A percentile compares a stretch with the other conserved stretches of the same genome.
phyloP scores from a whole-genome alignment of 2,888 invertebrate genomes.

The Pseudococcus jackbeardsleyi region DNA sequence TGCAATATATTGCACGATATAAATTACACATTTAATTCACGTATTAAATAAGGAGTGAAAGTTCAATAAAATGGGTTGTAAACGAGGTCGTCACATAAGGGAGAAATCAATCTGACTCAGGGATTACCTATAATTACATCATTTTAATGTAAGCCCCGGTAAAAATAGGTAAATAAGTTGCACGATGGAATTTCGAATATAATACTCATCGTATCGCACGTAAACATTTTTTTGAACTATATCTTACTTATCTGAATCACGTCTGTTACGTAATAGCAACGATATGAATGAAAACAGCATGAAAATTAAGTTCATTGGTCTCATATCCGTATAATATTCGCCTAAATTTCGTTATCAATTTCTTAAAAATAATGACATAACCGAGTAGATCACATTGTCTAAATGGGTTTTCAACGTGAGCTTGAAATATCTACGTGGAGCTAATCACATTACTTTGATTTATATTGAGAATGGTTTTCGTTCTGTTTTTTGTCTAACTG shows the following conservation, averaged over 20 bases:
- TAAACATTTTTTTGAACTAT: background rate
- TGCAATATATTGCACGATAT: background rate
- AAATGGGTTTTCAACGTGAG: background rate
- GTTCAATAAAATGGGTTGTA: background rate
- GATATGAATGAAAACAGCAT: background rate
- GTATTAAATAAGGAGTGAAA: slow-evolving; percentile 31
- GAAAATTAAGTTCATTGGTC: background rate
- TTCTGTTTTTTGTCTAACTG: background rate
- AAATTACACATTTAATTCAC: slow-evolving; percentile 1
- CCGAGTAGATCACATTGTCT: background rate
- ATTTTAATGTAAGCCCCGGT: background rate
- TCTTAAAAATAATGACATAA: background rate
- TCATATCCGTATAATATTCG: background rate
- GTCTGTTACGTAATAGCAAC: background rate
- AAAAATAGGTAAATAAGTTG: background rate
- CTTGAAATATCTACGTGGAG: background rate
- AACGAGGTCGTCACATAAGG: background rate
- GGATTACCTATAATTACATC: slow-evolving; percentile 3
- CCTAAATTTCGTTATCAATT: background rate
- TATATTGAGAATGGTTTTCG: too few species aligned
- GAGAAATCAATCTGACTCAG: slow-evolving; percentile 8
- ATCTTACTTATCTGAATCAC: background rate
- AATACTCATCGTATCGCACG: background rate
- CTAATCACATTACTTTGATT: too few species aligned
- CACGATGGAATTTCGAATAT: background rate